Percentiles rank a stretch among this genome's conserved stretches.
Evolutionary conservation across 1,140 invertebrate genomes (phyloP).

Genomic region (Lethocerus indicus): DNA sequence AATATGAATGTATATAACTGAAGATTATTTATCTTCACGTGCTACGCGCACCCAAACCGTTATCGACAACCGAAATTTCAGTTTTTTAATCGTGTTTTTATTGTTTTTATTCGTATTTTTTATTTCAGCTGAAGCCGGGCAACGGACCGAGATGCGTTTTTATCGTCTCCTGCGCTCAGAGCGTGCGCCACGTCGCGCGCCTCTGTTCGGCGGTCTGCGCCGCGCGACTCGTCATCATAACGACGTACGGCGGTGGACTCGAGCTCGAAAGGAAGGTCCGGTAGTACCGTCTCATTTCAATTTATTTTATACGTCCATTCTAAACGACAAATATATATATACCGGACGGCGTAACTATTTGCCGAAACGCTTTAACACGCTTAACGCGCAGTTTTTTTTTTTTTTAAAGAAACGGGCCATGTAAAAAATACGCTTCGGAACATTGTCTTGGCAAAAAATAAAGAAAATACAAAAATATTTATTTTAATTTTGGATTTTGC

Average conservation of each 20-base stretch:
- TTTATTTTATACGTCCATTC: background rate
- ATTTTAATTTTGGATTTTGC: too few species aligned
- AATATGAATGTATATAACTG: background rate
- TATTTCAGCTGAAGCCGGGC: background rate
- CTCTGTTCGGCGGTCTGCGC: background rate
- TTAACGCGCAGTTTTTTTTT: too few species aligned
- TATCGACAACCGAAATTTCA: background rate
- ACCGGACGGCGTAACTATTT: too few species aligned
- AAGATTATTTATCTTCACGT: background rate
- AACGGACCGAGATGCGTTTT: slow-evolving; percentile 2
- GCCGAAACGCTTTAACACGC: too few species aligned
- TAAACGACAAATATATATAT: background rate
- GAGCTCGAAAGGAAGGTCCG: slow-evolving; percentile 2
- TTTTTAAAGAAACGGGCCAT: too few species aligned
- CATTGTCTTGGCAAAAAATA: too few species aligned
- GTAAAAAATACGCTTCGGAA: too few species aligned
- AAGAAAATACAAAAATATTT: too few species aligned
- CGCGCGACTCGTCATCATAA: background rate
- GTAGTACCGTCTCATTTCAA: too few species aligned
- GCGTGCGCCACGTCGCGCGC: background rate
- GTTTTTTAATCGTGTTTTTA: too few species aligned
- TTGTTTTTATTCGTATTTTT: background rate
- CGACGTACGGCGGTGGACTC: slow-evolving; percentile 4
- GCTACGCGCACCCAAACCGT: background rate
- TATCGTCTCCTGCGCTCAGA: background rate